A percentile compares a stretch with the other conserved stretches of the same genome.
Evolutionary conservation across 2,888 invertebrate genomes (phyloP).

Genomic region (Aphidoletes aphidimyza): DNA sequence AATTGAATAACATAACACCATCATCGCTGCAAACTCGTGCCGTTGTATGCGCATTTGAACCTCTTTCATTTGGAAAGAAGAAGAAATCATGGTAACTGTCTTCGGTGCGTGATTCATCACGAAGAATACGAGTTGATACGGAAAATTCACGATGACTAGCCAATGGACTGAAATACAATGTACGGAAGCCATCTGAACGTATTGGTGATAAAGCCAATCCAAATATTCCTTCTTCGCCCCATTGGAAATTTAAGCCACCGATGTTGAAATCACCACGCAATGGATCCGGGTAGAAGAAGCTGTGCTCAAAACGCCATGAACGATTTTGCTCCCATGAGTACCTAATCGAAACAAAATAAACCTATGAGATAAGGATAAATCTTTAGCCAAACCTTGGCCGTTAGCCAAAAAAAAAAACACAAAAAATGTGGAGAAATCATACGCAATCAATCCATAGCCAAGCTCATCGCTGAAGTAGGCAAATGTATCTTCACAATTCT

Average conservation of each 20-base stretch:
- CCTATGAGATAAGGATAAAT: neutral
- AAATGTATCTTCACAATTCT: conserved; percentile 78
- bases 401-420: neutral
- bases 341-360: neutral
- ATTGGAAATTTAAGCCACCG: conserved; percentile 85
- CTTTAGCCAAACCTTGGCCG: neutral
- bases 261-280: conserved; percentile 81
- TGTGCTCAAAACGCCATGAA: conserved; percentile 83
- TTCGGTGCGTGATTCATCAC: conserved; percentile 74
- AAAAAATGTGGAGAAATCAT: neutral
- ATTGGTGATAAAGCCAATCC: conserved; percentile 79
- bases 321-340: conserved; percentile 81
- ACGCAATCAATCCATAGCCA: conserved; percentile 80
- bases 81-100: conserved; percentile 79
- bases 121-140: conserved; percentile 78
- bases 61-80: conserved; percentile 71
- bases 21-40: conserved; percentile 79
- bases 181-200: conserved; percentile 75
- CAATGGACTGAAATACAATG: conserved; percentile 81
- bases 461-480: conserved; percentile 86
- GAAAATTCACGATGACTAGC: conserved; percentile 82
- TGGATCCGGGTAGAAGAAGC: conserved; percentile 85
- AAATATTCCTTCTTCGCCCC: conserved; percentile 85
- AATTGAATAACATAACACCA: conserved; percentile 80
- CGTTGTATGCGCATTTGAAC: conserved; percentile 76